These are phyloP conservation scores for Scleropages formosus DNA, from an alignment of 2,797 vertebrate genomes.

Conservation along the genomic window DNA sequence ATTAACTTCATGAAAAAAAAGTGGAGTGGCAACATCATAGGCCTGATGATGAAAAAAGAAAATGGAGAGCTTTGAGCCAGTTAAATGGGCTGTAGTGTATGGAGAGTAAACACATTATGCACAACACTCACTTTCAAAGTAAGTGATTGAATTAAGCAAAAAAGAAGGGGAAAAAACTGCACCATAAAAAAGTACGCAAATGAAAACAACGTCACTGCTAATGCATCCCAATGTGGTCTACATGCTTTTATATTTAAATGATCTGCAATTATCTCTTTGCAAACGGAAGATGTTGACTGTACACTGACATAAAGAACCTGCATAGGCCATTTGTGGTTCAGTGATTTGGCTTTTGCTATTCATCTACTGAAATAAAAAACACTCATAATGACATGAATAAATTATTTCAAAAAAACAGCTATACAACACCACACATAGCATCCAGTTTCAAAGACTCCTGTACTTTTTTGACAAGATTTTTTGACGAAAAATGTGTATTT, in stretches of 20 bases:
- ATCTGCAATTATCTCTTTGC: constrained; percentile 16
- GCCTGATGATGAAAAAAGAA: constrained; percentile 11
- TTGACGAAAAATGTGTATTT: background rate
- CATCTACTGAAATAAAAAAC: background rate
- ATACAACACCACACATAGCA: background rate
- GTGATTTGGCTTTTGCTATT: background rate
- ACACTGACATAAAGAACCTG: too few relatives aligned
- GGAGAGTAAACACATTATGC: constrained; percentile 1
- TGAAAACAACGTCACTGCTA: constrained; percentile 1
- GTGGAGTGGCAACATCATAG: background rate
- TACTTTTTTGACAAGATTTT: too few relatives aligned
- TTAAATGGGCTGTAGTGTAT: background rate
- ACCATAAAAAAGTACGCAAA: constrained; percentile 8
- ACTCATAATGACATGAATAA: background rate
- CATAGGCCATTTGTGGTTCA: too few relatives aligned
- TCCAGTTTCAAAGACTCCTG: background rate
- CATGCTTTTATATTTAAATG: constrained; percentile 15
- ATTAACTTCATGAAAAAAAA: background rate
- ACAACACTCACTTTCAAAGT: background rate
- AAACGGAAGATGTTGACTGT: background rate
- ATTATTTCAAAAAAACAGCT: background rate
- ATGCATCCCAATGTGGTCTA: background rate
- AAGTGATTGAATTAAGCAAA: background rate
- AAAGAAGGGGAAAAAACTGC: background rate
- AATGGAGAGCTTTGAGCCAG: background rate